Evolutionary conservation across 2,888 invertebrate genomes (phyloP).

Genomic region (Cerceris rybyensis): DNA sequence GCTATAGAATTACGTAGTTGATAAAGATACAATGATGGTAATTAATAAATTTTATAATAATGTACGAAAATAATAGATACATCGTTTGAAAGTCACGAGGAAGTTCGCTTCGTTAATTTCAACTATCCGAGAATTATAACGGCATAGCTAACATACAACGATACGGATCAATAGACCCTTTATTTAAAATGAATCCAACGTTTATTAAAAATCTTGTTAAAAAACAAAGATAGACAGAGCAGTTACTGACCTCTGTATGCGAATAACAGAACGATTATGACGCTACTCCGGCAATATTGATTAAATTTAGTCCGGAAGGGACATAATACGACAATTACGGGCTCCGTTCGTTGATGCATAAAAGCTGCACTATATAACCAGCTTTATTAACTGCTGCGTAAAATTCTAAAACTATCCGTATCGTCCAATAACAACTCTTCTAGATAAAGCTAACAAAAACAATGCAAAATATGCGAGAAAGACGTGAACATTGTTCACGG

Average conservation of each 20-base stretch:
- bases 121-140: neutral
- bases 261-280: constrained; percentile 59
- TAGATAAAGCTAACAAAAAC: constrained; percentile 46
- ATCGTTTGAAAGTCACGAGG: neutral
- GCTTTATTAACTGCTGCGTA: constrained; percentile 23
- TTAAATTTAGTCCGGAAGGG: constrained; percentile 69
- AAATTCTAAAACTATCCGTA: constrained; percentile 39
- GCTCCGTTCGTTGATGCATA: constrained; percentile 41
- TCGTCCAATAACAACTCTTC: constrained; percentile 22
- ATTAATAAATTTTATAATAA: neutral
- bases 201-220: constrained; percentile 5
- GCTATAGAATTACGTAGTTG: no score
- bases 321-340: constrained; percentile 65
- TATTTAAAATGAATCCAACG: constrained; percentile 20
- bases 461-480: constrained; percentile 25
- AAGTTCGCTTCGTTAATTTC: neutral
- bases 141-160: neutral
- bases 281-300: constrained; percentile 60
- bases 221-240: constrained; percentile 44
- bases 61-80: neutral
- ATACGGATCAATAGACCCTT: constrained; percentile 23
- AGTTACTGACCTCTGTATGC: constrained; percentile 72
- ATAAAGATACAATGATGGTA: no score
- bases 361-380: constrained; percentile 41
- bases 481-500: constrained; percentile 4